These are phyloP conservation scores for Trimorus sp. DNA, from an alignment of 2,888 invertebrate genomes.

Conservation along the genomic window DNA sequence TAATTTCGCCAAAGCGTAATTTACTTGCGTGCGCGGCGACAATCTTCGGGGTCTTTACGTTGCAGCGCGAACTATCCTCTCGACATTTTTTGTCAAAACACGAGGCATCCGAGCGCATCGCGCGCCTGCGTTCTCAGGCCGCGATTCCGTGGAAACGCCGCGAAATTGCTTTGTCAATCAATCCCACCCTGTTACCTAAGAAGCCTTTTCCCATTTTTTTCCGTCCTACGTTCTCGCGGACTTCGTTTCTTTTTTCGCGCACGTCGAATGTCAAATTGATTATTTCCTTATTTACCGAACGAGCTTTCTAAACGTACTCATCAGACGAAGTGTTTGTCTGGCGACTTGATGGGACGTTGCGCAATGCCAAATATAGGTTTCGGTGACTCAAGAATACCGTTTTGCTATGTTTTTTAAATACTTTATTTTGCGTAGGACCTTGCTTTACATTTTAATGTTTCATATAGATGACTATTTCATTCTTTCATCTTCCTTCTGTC, in stretches of 20 bases:
- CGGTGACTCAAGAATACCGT: too few relatives aligned
- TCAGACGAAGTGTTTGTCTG: conserved; percentile 30
- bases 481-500: too few relatives aligned
- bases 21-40: conserved; percentile 54
- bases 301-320: conserved; percentile 39
- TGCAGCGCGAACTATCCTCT: conserved; percentile 28
- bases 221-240: too few relatives aligned
- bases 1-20: conserved; percentile 53
- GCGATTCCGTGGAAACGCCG: conserved; percentile 14
- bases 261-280: conserved; percentile 31
- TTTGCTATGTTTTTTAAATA: too few relatives aligned
- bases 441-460: too few relatives aligned
- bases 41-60: conserved; percentile 38
- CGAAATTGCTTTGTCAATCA: too few relatives aligned
- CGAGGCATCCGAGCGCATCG: conserved; percentile 31
- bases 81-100: conserved; percentile 49
- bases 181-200: too few relatives aligned
- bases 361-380: too few relatives aligned
- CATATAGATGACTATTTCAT: too few relatives aligned
- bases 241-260: conserved; percentile 9
- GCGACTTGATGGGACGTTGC: conserved; percentile 10
- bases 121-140: conserved; percentile 12
- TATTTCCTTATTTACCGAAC: conserved; percentile 41
- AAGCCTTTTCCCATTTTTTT: too few relatives aligned
- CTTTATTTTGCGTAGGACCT: too few relatives aligned